Percentiles rank a stretch among this genome's conserved stretches.
These are phyloP conservation scores for Ostrea edulis DNA, from an alignment of 1,140 invertebrate species.

Conservation along the genomic window DNA sequence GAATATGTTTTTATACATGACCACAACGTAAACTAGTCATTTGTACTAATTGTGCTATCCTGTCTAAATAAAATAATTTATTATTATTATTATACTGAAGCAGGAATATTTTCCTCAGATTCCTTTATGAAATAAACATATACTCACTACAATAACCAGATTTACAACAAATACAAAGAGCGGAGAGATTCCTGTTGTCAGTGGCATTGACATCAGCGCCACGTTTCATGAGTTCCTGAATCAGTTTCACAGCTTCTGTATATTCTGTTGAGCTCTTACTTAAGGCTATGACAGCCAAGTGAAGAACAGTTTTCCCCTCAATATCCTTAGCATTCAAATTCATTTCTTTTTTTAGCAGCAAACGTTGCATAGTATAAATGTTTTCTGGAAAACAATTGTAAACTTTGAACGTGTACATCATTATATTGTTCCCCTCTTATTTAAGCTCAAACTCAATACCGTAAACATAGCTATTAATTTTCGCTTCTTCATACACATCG, in stretches of 20 bases:
- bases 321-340: not conserved
- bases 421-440: too few species aligned
- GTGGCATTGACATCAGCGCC: not conserved
- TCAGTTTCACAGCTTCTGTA: not conserved
- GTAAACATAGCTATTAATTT: too few species aligned
- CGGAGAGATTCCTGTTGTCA: not conserved
- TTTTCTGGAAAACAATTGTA: not conserved
- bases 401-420: too few species aligned
- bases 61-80: too few species aligned
- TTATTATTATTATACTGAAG: too few species aligned
- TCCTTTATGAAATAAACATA: too few species aligned
- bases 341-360: not conserved
- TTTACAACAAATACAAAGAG: not conserved
- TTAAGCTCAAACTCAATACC: too few species aligned
- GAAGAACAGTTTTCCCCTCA: not conserved
- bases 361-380: not conserved
- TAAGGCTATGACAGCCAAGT: not conserved
- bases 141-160: not conserved
- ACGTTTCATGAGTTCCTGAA: not conserved
- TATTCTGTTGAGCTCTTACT: not conserved
- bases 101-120: too few species aligned
- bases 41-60: too few species aligned
- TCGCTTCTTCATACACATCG: too few species aligned
- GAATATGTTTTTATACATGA: too few species aligned
- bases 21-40: too few species aligned